Conservation (phyloP, 1,140 invertebrate genomes). For the Penaeus vannamei region DNA sequence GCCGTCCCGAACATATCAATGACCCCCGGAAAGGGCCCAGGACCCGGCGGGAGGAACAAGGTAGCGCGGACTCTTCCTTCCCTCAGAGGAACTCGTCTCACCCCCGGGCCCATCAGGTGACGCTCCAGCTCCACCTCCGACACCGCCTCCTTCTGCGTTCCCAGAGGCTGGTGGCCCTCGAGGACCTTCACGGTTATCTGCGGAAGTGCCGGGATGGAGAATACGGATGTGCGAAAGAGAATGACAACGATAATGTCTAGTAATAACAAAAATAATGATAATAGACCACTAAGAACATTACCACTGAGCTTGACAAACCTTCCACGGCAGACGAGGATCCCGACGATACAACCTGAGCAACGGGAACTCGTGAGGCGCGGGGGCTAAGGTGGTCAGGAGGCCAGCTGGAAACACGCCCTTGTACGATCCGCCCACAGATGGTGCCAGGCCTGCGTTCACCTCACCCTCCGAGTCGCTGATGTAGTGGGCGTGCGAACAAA, state of each 20-base stretch:
- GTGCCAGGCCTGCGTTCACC: slow-evolving; percentile 35
- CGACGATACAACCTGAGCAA: slow-evolving; percentile 20
- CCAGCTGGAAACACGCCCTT: slow-evolving; percentile 57
- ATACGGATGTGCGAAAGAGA: not conserved
- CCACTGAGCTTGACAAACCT: slow-evolving; percentile 11
- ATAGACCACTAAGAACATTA: not conserved
- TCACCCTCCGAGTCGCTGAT: slow-evolving; percentile 40
- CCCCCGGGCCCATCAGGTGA: slow-evolving; percentile 46
- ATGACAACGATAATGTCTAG: not conserved
- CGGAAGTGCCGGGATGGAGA: not conserved
- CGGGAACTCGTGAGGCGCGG: slow-evolving; percentile 30
- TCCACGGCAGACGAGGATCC: slow-evolving; percentile 36
- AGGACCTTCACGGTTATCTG: slow-evolving; percentile 37
- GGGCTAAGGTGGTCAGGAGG: slow-evolving; percentile 41
- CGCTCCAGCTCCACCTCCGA: slow-evolving; percentile 50
- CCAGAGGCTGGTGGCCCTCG: slow-evolving; percentile 24
- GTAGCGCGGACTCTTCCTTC: slow-evolving; percentile 49
- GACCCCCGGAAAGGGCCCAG: slow-evolving; percentile 60
- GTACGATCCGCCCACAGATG: slow-evolving; percentile 60
- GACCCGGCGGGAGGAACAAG: slow-evolving; percentile 53
- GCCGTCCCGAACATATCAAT: slow-evolving; percentile 62
- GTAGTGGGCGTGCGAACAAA: slow-evolving; percentile 57
- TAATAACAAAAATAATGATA: not conserved
- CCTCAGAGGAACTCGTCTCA: slow-evolving; percentile 46
- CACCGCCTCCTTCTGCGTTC: slow-evolving; percentile 6